Evolutionary conservation across 1,140 invertebrate species (phyloP), one percentile per base, ranked within the genome.

Genomic region (Lithobius niger): DNA sequence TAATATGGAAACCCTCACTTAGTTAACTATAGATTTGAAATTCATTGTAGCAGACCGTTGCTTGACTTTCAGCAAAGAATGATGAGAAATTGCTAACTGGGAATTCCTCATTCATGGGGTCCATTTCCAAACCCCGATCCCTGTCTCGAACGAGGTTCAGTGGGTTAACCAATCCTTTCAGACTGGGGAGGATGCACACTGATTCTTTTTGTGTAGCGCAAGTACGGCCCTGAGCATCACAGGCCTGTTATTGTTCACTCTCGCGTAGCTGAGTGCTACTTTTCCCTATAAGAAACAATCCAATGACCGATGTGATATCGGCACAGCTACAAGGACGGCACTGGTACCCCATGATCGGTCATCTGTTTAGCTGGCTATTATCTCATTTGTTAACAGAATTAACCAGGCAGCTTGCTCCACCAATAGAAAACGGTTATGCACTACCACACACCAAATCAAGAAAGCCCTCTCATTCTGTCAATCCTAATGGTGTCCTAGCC

Each of bases 391-490:
- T n/a, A n/a, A n/a, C n/a, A n/a, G n/a, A n/a, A n/a, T n/a, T n/a
- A n/a, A n/a, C n/a, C n/a, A n/a, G n/a, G n/a, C n/a, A n/a, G n/a
- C n/a, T n/a, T n/a, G n/a, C n/a, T n/a, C n/a, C n/a, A n/a, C n/a
- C n/a, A n/a, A n/a, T n/a, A n/a, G n/a, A n/a, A n/a, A n/a, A n/a
- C 82, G 82, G 82, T 81, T 81, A 86, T 86, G 83, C 83, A 86
- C 83, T 82, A 86, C 83, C 82, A 87, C 79, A 82, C 82, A 74
- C 69, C 59, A 80, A 77, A 86, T 88, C 84, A 81, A 86, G 82
- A 88, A 87, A 87, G 83, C 86, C 81, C 83, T 85, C 72, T 86
- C 81, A 84, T 83, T 84, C 82, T 83, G 82, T 87, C 83, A 85
- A 85, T 85, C 84, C 80, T 86, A 79, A 77, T 79, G 73, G 78